phyloP scores from a whole-genome alignment of 1,140 invertebrate species.

The Chironomus striatipennis region DNA sequence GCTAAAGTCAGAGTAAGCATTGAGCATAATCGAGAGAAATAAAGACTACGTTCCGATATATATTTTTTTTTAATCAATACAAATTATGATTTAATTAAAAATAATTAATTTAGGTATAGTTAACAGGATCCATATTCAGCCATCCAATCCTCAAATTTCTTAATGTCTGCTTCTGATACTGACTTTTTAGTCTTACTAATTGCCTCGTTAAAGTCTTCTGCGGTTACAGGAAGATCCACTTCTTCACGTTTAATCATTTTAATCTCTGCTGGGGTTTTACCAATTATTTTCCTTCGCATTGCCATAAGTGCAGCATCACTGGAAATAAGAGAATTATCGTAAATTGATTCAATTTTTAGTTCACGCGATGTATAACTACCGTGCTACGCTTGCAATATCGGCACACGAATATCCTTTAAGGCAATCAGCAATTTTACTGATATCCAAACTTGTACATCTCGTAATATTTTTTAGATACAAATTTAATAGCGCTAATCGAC shows the following conservation, averaged over 20 bases:
- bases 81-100: too few species aligned
- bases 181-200: conserved; percentile 89
- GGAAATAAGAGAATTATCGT: conserved; percentile 30
- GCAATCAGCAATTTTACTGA: conserved; percentile 67
- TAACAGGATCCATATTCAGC: conserved; percentile 81
- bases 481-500: conserved; percentile 76
- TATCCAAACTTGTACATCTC: conserved; percentile 67
- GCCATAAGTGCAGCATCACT: conserved; percentile 99
- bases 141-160: conserved; percentile 97
- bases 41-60: neutral
- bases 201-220: conserved; percentile 80
- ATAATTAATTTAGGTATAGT: neutral
- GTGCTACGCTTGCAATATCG: conserved; percentile 96
- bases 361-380: conserved; percentile 48
- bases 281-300: conserved; percentile 89
- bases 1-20: neutral
- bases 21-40: neutral
- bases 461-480: conserved; percentile 90
- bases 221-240: conserved; percentile 83
- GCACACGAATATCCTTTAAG: conserved; percentile 94
- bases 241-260: conserved; percentile 87
- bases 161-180: conserved; percentile 83
- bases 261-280: conserved; percentile 88
- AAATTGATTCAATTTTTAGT: conserved; percentile 24
- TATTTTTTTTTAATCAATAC: neutral